These are phyloP conservation scores for Arion vulgaris DNA, from an alignment of 1,140 invertebrate genomes.

Conservation along the genomic window DNA sequence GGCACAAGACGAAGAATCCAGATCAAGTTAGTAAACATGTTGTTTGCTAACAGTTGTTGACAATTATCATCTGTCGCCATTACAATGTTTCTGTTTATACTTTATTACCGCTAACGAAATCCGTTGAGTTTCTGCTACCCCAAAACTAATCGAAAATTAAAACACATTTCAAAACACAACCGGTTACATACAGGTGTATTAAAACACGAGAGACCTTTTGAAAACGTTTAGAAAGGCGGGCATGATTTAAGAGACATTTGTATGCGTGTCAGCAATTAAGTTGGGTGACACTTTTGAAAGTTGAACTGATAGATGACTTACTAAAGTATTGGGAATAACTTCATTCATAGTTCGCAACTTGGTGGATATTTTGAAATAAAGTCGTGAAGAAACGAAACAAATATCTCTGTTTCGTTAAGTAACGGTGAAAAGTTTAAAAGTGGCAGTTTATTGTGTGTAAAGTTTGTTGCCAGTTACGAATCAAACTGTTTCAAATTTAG, in stretches of 20 bases:
- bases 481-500: too few species aligned
- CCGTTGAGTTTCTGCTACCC: neutral
- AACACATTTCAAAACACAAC: neutral
- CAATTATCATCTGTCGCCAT: neutral
- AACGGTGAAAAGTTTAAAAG: too few species aligned
- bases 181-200: neutral
- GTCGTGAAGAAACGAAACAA: too few species aligned
- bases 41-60: neutral
- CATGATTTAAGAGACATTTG: slow-evolving; percentile 4
- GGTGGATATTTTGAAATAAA: neutral
- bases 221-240: neutral
- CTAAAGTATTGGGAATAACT: neutral
- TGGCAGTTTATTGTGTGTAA: too few species aligned
- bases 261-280: slow-evolving; percentile 13
- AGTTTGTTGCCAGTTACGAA: too few species aligned
- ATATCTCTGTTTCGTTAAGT: too few species aligned
- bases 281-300: neutral
- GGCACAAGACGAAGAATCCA: too few species aligned
- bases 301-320: neutral
- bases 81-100: neutral
- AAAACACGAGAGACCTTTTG: neutral
- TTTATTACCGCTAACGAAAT: neutral
- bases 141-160: neutral
- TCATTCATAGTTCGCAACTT: too few species aligned
- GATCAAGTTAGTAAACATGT: too few species aligned